Evolutionary conservation across 2,888 invertebrate genomes (phyloP).

Genomic region (Torymus auratus): DNA sequence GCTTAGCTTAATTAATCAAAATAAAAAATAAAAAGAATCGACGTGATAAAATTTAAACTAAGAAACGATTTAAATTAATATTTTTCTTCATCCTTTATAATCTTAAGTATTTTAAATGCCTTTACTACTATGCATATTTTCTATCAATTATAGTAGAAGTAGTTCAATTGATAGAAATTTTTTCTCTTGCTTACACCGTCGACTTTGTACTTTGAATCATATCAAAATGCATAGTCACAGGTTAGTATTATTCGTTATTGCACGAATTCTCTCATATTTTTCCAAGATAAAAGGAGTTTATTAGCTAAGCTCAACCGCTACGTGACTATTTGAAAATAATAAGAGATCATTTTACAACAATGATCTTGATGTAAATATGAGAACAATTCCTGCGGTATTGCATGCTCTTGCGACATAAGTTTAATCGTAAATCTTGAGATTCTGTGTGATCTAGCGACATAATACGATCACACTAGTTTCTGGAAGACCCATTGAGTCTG

Average conservation of each 20-base stretch:
- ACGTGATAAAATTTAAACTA: constrained; percentile 7
- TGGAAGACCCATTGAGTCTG: not conserved
- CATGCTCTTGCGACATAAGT: not conserved
- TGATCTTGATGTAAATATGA: constrained; percentile 32
- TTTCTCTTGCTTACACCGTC: not conserved
- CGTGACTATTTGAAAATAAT: not conserved
- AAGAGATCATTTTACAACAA: constrained; percentile 35
- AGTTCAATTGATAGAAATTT: not conserved
- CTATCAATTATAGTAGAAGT: no score
- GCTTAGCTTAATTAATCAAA: not conserved
- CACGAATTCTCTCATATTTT: constrained; percentile 32
- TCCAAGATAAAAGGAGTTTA: not conserved
- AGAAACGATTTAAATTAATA: constrained; percentile 5
- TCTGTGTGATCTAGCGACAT: constrained; percentile 11
- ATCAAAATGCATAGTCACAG: constrained; percentile 17
- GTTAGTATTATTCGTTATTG: constrained; percentile 1
- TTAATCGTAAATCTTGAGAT: constrained; percentile 23
- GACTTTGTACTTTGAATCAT: constrained; percentile 1
- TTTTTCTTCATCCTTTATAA: constrained; percentile 27
- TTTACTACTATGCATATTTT: constrained; percentile 28
- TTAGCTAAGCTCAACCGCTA: not conserved
- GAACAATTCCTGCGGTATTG: constrained; percentile 28
- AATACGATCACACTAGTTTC: constrained; percentile 24
- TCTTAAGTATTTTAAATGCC: constrained; percentile 54
- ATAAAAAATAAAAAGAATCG: constrained; percentile 18